Conservation (phyloP, 2,797 vertebrate genomes). For the Pangasius mekongensis region DNA sequence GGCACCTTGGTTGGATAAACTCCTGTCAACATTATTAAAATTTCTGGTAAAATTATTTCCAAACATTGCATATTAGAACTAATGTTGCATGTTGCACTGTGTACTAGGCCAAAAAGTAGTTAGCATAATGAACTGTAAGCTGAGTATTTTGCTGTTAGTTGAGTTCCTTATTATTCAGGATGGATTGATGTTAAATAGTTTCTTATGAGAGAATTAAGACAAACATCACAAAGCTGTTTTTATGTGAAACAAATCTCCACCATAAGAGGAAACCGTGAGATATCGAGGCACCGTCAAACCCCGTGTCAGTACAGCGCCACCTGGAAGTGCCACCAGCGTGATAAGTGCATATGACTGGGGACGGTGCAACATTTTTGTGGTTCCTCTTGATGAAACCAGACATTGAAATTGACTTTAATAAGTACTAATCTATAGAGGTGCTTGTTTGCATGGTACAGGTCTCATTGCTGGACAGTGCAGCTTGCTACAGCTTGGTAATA, state of each 20-base stretch:
- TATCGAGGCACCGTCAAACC: neutral
- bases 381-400: neutral
- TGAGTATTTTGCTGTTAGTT: neutral
- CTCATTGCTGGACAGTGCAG: neutral
- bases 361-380: neutral
- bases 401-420: neutral
- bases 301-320: neutral
- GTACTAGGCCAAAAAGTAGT: neutral
- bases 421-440: neutral
- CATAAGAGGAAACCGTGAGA: neutral
- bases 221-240: neutral
- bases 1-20: constrained; percentile 64
- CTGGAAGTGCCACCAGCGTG: neutral
- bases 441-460: neutral
- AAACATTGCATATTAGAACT: neutral
- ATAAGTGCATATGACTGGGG: neutral
- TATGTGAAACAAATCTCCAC: neutral
- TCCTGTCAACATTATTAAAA: constrained; percentile 46
- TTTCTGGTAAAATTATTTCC: constrained; percentile 4
- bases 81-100: neutral
- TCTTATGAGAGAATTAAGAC: neutral
- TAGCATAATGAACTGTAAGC: neutral
- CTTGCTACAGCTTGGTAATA: neutral
- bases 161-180: neutral
- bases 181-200: neutral